A percentile compares a stretch with the other conserved stretches of the same genome.
Conservation (phyloP, 2,888 invertebrate species). For the Noctua fimbriata region DNA sequence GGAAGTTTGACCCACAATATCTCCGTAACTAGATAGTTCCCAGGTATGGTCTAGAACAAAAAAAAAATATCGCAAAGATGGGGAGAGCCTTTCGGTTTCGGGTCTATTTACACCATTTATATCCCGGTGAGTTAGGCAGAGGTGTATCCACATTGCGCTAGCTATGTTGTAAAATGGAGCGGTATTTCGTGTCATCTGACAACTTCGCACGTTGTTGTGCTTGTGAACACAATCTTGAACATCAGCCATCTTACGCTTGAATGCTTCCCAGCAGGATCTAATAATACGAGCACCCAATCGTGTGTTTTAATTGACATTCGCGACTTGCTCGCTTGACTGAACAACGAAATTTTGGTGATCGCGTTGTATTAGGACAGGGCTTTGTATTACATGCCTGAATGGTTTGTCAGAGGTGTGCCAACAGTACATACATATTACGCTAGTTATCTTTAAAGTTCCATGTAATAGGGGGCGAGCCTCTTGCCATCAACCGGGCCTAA, state of each 20-base stretch:
- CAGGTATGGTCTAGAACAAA: too few relatives aligned
- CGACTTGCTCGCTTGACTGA: not conserved
- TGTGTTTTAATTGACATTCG: slow-evolving; percentile 10
- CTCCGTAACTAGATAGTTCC: too few relatives aligned
- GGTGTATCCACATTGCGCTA: not conserved
- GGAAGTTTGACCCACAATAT: too few relatives aligned
- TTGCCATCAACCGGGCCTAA: too few relatives aligned
- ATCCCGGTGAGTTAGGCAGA: not conserved
- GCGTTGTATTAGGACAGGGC: not conserved
- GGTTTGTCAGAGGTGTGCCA: too few relatives aligned
- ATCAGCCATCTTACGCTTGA: not conserved
- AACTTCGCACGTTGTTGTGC: not conserved
- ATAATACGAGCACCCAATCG: not conserved
- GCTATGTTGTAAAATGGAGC: not conserved
- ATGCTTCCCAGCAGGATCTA: not conserved
- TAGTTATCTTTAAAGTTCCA: too few relatives aligned
- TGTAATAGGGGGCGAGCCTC: too few relatives aligned
- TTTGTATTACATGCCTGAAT: too few relatives aligned
- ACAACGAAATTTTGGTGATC: not conserved
- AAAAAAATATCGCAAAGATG: too few relatives aligned
- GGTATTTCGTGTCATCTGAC: not conserved
- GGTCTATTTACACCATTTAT: not conserved
- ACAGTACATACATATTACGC: too few relatives aligned
- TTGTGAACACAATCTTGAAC: not conserved
- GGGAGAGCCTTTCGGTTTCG: too few relatives aligned